These are phyloP conservation scores for Hesperia comma DNA, from an alignment of 2,888 invertebrate genomes.

Conservation along the genomic window DNA sequence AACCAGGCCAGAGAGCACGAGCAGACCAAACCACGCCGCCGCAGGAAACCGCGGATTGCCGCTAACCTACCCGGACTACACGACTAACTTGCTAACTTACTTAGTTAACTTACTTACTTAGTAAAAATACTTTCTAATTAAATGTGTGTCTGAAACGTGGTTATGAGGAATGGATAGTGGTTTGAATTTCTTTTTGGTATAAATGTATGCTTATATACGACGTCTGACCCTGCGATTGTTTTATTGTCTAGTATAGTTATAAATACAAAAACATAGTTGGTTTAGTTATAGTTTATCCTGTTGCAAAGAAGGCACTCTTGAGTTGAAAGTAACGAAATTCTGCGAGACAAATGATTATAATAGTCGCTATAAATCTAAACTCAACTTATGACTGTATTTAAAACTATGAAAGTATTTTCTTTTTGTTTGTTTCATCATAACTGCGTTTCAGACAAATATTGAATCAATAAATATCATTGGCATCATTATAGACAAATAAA, in stretches of 20 bases:
- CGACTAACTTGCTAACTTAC: slow-evolving; percentile 61
- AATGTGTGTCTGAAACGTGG: background rate
- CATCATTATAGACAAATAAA: slow-evolving; percentile 12
- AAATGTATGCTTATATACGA: no score
- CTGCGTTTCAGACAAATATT: background rate
- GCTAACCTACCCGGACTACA: slow-evolving; percentile 75
- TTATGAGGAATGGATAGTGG: background rate
- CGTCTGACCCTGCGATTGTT: no score
- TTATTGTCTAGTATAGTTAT: no score
- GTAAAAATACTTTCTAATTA: background rate
- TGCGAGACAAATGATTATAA: no score
- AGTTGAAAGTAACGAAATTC: no score
- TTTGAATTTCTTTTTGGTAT: no score
- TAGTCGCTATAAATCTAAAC: no score
- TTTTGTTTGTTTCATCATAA: background rate
- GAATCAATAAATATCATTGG: background rate
- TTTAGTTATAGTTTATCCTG: no score
- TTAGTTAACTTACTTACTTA: slow-evolving; percentile 29
- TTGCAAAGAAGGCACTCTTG: no score
- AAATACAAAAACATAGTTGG: no score
- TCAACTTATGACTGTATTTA: no score
- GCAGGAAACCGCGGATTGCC: slow-evolving; percentile 74
- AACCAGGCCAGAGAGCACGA: slow-evolving; percentile 7
- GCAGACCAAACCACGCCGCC: slow-evolving; percentile 51
- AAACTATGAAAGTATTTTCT: no score